A percentile compares a stretch with the other conserved stretches of the same genome.
These are phyloP conservation scores for Drosophila testacea DNA, from an alignment of 2,888 invertebrate species.

Conservation along the genomic window DNA sequence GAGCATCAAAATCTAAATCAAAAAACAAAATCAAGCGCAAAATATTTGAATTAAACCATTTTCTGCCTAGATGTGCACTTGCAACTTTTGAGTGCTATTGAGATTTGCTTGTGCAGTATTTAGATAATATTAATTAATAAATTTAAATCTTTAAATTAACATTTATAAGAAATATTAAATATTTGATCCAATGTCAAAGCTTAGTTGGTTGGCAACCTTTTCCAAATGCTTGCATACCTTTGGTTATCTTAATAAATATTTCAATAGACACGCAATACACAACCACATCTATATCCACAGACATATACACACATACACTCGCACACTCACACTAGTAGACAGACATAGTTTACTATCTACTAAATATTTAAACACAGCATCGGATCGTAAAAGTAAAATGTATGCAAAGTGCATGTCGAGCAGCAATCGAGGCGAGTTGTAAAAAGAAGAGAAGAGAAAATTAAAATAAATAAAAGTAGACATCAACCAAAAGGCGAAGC, in stretches of 20 bases:
- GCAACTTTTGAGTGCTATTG: conserved; percentile 6
- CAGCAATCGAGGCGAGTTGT: conserved; percentile 75
- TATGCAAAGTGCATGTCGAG: conserved; percentile 80
- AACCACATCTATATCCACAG: conserved; percentile 10
- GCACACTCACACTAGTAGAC: conserved; percentile 8
- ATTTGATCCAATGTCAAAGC: not conserved
- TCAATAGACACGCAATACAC: conserved; percentile 41
- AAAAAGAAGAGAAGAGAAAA: conserved; percentile 59
- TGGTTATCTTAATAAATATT: conserved; percentile 68
- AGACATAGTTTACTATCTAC: conserved; percentile 77
- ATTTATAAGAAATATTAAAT: not conserved
- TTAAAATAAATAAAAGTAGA: conserved; percentile 75
- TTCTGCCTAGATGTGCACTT: not conserved
- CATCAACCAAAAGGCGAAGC: conserved; percentile 31
- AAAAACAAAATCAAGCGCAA: conserved; percentile 21
- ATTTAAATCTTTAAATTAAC: not conserved
- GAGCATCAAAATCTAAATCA: not conserved
- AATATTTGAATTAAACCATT: conserved; percentile 5
- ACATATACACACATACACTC: conserved; percentile 11
- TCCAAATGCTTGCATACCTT: conserved; percentile 27
- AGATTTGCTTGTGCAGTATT: not conserved
- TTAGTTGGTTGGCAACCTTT: conserved; percentile 23
- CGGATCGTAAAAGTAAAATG: conserved; percentile 77
- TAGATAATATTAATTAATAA: not conserved
- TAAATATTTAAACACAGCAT: conserved; percentile 77